Conservation (phyloP, 2,113 vertebrate species). For the Lasiurus borealis region DNA sequence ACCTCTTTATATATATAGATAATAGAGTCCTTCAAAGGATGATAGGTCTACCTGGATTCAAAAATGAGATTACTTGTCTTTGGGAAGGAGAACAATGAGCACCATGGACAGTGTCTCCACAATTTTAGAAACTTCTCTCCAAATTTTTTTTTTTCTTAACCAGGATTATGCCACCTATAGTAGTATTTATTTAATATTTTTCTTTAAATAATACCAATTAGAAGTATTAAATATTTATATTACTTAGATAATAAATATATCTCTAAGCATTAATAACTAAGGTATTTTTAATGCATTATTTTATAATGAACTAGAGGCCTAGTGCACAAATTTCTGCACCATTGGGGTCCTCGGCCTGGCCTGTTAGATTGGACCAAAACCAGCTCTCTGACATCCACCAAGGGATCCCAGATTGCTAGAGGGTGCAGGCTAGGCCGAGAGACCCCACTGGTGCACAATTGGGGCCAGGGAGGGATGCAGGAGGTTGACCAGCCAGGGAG, state of each 20-base stretch:
- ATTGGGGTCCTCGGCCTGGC: too few relatives aligned
- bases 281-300: not conserved
- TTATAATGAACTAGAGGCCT: not conserved
- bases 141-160: not conserved
- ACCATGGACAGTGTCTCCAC: not conserved
- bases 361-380: too few relatives aligned
- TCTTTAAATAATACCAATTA: not conserved
- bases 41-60: not conserved
- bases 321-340: too few relatives aligned
- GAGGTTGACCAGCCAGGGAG: too few relatives aligned
- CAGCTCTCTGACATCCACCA: rapidly evolving
- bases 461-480: too few relatives aligned
- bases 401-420: too few relatives aligned
- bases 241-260: not conserved
- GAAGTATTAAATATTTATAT: constrained; percentile 5
- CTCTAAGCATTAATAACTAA: not conserved
- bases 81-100: not conserved
- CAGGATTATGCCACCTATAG: not conserved
- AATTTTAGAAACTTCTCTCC: constrained; percentile 29
- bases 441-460: too few relatives aligned
- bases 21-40: not conserved
- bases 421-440: too few relatives aligned
- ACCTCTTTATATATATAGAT: too few relatives aligned
- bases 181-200: not conserved
- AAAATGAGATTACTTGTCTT: not conserved